These are phyloP conservation scores for Gobionotothen gibberifrons DNA, from an alignment of 2,797 vertebrate species.

Conservation along the genomic window DNA sequence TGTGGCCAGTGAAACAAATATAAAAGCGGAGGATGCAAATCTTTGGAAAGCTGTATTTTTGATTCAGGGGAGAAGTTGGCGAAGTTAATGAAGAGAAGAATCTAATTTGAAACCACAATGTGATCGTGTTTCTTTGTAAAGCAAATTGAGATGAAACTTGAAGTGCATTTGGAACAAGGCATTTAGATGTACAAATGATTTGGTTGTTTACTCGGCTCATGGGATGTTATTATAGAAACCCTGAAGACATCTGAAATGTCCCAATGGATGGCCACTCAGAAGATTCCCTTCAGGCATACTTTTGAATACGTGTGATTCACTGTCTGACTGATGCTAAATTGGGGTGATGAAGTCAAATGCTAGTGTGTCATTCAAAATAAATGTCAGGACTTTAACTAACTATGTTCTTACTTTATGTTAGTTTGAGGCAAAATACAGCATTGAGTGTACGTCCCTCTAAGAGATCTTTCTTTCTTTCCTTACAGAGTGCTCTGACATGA, in stretches of 20 bases:
- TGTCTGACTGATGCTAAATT: conserved; percentile 44
- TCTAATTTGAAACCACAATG: conserved; percentile 43
- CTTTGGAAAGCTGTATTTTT: conserved; percentile 42
- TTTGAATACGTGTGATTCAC: conserved; percentile 34
- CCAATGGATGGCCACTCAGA: conserved; percentile 25
- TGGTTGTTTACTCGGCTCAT: conserved; percentile 31
- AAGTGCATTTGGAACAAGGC: conserved; percentile 13
- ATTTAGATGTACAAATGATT: conserved; percentile 4
- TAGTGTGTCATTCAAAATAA: conserved; percentile 46
- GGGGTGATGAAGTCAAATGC: conserved; percentile 53
- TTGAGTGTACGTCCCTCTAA: conserved; percentile 5
- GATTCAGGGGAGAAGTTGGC: conserved; percentile 42
- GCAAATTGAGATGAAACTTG: conserved; percentile 29
- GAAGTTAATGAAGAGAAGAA: conserved; percentile 42
- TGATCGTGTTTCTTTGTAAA: conserved; percentile 47
- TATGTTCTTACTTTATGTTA: conserved; percentile 15
- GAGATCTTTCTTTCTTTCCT: conserved; percentile 29
- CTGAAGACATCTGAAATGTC: conserved; percentile 27
- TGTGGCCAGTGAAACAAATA: conserved; percentile 46
- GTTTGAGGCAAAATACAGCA: conserved; percentile 13
- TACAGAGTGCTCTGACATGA: conserved; percentile 37
- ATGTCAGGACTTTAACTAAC: conserved; percentile 27
- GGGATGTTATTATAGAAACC: conserved; percentile 39
- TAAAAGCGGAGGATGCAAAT: conserved; percentile 48
- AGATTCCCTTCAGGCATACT: conserved; percentile 19